Conservation (phyloP, 2,888 invertebrate genomes). For the Empis stercorea region DNA sequence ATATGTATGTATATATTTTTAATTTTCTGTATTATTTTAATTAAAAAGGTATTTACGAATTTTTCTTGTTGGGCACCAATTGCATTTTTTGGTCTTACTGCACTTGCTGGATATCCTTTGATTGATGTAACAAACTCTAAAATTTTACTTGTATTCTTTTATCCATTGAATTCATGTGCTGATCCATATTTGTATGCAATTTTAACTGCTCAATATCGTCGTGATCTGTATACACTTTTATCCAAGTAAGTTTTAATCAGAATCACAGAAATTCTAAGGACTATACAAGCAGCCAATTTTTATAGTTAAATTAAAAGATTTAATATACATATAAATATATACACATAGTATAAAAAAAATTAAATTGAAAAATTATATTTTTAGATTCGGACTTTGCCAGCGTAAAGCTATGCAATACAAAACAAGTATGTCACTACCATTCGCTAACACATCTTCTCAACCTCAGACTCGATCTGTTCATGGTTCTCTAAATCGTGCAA, state of each 20-base stretch:
- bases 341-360: neutral
- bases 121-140: slow-evolving; percentile 71
- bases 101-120: slow-evolving; percentile 68
- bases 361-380: slow-evolving; percentile 13
- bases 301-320: no score
- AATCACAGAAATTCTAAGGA: no score
- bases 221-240: slow-evolving; percentile 55
- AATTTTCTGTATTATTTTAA: no score
- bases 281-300: no score
- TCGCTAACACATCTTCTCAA: slow-evolving; percentile 24
- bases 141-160: slow-evolving; percentile 77
- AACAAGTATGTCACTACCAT: slow-evolving; percentile 26
- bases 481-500: neutral
- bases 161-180: slow-evolving; percentile 82
- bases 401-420: slow-evolving; percentile 39
- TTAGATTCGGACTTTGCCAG: slow-evolving; percentile 42
- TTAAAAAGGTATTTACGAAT: slow-evolving; percentile 52
- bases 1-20: no score
- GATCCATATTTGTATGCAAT: slow-evolving; percentile 89
- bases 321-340: neutral
- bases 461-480: neutral
- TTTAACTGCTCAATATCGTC: slow-evolving; percentile 72
- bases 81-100: slow-evolving; percentile 77
- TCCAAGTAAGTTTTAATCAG: no score
- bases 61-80: slow-evolving; percentile 79